Conservation (phyloP, 2,797 vertebrate genomes). For the Rhadinocentrus ornatus region DNA sequence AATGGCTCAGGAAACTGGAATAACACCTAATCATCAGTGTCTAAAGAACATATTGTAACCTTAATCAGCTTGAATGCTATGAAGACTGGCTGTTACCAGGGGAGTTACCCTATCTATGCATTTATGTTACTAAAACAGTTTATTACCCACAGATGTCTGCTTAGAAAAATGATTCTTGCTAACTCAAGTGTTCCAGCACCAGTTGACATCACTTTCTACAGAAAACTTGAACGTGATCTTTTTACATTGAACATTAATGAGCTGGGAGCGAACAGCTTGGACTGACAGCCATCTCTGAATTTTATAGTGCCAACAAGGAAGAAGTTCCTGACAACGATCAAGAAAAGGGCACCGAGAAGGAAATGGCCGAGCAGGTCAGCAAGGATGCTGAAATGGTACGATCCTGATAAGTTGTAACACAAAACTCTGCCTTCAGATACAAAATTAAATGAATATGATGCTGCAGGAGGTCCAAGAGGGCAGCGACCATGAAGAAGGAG, state of each 20-base stretch:
- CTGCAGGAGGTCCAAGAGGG: slow-evolving; percentile 83
- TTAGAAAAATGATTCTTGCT: neutral
- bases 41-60: neutral
- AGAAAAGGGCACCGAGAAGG: slow-evolving; percentile 83
- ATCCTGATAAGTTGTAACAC: neutral
- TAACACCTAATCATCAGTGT: neutral
- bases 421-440: neutral
- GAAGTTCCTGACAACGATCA: slow-evolving; percentile 90
- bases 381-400: slow-evolving; percentile 88
- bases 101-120: slow-evolving; percentile 1
- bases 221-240: neutral
- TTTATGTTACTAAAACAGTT: slow-evolving; percentile 7
- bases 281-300: slow-evolving; percentile 47
- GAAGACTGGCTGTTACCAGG: slow-evolving; percentile 39
- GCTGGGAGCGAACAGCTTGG: neutral
- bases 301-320: slow-evolving; percentile 87
- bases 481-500: slow-evolving; percentile 92
- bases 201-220: slow-evolving; percentile 8
- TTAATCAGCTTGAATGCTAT: slow-evolving; percentile 38
- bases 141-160: slow-evolving; percentile 8
- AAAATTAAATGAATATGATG: neutral
- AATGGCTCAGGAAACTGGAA: slow-evolving; percentile 16
- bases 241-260: neutral
- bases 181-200: slow-evolving; percentile 1
- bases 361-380: slow-evolving; percentile 80